Evolutionary conservation across 1,140 invertebrate genomes (phyloP).

Genomic region (Tetramorium parvispinum): DNA sequence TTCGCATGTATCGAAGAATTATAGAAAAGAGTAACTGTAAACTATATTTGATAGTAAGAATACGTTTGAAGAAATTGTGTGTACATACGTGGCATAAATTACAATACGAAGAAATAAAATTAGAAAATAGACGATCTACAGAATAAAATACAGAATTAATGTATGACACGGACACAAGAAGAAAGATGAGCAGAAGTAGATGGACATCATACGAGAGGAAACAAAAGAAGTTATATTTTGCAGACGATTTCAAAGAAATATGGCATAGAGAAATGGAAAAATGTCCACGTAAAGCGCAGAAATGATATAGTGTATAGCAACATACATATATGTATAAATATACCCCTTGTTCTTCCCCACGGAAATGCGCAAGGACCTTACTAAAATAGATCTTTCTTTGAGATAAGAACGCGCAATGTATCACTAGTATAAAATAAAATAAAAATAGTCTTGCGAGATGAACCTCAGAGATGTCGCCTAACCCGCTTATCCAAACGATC

Average conservation of each 20-base stretch:
- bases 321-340: neutral
- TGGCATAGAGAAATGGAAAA: neutral
- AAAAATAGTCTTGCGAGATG: conserved; percentile 15
- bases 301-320: neutral
- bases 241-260: conserved; percentile 16
- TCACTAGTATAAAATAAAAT: conserved; percentile 2
- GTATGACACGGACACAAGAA: neutral
- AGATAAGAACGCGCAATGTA: neutral
- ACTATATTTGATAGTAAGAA: neutral
- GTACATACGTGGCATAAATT: neutral
- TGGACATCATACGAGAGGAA: conserved; percentile 3
- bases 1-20: conserved; percentile 4
- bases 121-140: neutral
- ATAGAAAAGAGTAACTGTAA: neutral
- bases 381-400: neutral
- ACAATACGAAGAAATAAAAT: neutral
- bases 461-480: neutral
- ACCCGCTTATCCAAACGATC: conserved; percentile 46
- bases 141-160: neutral
- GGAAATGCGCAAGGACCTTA: neutral
- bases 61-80: neutral
- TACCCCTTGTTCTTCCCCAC: neutral
- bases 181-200: neutral
- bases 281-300: conserved; percentile 9
- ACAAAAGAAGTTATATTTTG: conserved; percentile 2